Evolutionary conservation across 2,113 vertebrate genomes (phyloP).

Genomic region (Anser cygnoides): DNA sequence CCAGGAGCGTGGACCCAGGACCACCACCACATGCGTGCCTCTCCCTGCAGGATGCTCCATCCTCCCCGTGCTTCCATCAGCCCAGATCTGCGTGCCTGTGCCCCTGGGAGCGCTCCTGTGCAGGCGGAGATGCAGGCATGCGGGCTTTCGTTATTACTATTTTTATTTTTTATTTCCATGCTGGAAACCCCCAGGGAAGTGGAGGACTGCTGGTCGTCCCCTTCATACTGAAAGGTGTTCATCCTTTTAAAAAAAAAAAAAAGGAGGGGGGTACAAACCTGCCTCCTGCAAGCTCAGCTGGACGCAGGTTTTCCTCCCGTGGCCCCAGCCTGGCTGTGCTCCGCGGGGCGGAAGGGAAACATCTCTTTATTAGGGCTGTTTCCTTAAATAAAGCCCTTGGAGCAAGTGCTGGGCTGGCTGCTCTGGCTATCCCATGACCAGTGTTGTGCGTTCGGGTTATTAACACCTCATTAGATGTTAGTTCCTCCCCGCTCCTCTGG

Average conservation of each 20-base stretch:
- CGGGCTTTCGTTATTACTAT: background rate
- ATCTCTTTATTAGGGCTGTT: slow-evolving; percentile 68
- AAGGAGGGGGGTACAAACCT: too few species aligned
- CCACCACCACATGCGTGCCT: background rate
- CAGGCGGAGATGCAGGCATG: background rate
- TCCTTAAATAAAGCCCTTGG: slow-evolving; percentile 59
- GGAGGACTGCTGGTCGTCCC: too few species aligned
- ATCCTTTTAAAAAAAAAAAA: too few species aligned
- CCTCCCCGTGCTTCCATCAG: background rate
- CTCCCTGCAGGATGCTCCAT: background rate
- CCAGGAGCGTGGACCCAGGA: background rate
- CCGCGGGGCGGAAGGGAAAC: background rate
- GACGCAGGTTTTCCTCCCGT: background rate
- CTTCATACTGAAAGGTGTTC: too few species aligned
- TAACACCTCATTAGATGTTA: slow-evolving; percentile 47
- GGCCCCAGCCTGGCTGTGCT: background rate
- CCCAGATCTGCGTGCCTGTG: rapidly evolving
- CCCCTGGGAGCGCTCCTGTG: rapidly evolving
- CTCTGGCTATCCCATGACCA: slow-evolving; percentile 29
- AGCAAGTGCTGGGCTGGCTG: background rate
- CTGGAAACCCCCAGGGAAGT: too few species aligned
- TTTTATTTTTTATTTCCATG: too few species aligned
- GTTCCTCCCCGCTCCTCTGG: slow-evolving; percentile 13
- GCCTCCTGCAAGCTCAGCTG: too few species aligned
- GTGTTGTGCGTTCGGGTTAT: background rate